Percentiles rank a stretch among this genome's conserved stretches.
Conservation (phyloP, 1,140 invertebrate species). For the Bombyx mandarina region DNA sequence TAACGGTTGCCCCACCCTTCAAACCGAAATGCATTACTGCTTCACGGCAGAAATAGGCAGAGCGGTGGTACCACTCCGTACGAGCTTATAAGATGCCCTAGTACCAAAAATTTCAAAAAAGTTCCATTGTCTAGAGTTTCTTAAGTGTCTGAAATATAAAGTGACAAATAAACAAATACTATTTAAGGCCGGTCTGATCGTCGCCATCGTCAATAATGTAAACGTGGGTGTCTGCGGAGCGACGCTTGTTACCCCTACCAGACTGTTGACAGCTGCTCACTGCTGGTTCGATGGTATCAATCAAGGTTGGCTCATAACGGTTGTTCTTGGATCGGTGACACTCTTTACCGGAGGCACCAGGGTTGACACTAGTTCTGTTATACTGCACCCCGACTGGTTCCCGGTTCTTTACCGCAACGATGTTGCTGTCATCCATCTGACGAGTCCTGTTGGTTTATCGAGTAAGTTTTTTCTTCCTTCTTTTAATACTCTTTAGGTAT, state of each 20-base stretch:
- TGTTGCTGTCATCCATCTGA: constrained; percentile 44
- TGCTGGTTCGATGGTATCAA: constrained; percentile 28
- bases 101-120: no score
- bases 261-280: constrained; percentile 29
- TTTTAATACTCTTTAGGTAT: no score
- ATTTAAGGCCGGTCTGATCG: constrained; percentile 24
- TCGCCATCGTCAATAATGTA: constrained; percentile 11
- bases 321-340: constrained; percentile 20
- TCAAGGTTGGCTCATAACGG: constrained; percentile 19
- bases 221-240: constrained; percentile 25
- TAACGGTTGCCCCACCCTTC: no score
- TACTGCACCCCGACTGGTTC: constrained; percentile 16
- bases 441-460: constrained; percentile 15
- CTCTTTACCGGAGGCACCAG: constrained; percentile 24
- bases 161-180: no score
- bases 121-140: no score
- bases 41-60: no score
- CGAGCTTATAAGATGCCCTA: no score
- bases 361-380: constrained; percentile 15
- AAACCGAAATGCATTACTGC: no score
- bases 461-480: constrained; percentile 7
- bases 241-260: constrained; percentile 13
- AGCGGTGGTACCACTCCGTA: no score
- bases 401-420: constrained; percentile 33
- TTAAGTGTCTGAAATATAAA: no score